Evolutionary conservation across 2,888 invertebrate species (phyloP).

Genomic region (Ethmia dodecea): DNA sequence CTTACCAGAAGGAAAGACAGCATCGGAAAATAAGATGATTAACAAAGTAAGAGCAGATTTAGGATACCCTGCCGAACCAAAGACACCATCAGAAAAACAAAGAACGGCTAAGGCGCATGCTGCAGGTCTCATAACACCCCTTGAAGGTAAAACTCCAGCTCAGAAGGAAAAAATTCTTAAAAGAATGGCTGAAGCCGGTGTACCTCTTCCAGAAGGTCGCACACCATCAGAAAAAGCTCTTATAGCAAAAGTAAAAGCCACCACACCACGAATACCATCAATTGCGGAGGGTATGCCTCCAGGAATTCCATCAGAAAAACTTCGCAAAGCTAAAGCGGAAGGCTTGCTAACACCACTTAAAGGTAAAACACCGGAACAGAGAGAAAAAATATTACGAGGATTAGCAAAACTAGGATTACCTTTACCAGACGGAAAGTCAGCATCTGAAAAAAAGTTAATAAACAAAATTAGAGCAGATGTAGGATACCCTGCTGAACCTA

Average conservation of each 20-base stretch:
- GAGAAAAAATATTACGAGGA: slow-evolving; percentile 21
- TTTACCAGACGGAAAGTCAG: slow-evolving; percentile 27
- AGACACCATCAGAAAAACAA: slow-evolving; percentile 25
- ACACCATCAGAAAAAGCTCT: slow-evolving; percentile 26
- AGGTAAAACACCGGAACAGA: slow-evolving; percentile 25
- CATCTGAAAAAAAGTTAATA: slow-evolving; percentile 29
- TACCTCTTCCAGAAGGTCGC: slow-evolving; percentile 29
- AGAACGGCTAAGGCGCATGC: slow-evolving; percentile 27
- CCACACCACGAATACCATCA: slow-evolving; percentile 3
- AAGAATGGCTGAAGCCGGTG: slow-evolving; percentile 20
- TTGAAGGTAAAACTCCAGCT: slow-evolving; percentile 23
- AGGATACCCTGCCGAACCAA: slow-evolving; percentile 24
- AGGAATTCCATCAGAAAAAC: slow-evolving; percentile 18
- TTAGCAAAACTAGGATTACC: slow-evolving; percentile 18
- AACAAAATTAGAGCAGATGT: slow-evolving; percentile 20
- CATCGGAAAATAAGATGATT: slow-evolving; percentile 31
- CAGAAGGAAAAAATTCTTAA: slow-evolving; percentile 28
- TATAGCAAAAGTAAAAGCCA: slow-evolving; percentile 20
- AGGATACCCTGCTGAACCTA: slow-evolving; percentile 30
- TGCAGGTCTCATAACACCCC: slow-evolving; percentile 22
- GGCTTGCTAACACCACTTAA: slow-evolving; percentile 21
- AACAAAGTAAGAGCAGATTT: slow-evolving; percentile 19
- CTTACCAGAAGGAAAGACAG: slow-evolving; percentile 28
- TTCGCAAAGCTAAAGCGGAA: slow-evolving; percentile 18
- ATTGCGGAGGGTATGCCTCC: too few species aligned